These are phyloP conservation scores for Drosophila repleta DNA, from an alignment of 1,140 invertebrate species.

Conservation along the genomic window DNA sequence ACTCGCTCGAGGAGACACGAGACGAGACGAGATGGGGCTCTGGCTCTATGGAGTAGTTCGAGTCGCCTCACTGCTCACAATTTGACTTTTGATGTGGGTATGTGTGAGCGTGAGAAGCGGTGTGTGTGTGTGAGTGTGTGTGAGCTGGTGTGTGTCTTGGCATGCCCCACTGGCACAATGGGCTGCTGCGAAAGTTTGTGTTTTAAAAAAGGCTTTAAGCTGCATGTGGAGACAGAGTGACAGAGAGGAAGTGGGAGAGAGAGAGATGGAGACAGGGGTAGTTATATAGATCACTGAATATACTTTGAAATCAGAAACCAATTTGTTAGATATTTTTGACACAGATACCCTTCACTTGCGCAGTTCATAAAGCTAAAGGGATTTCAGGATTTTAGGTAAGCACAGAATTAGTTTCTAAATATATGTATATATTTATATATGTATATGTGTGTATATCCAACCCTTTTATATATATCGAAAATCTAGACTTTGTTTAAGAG, in stretches of 20 bases:
- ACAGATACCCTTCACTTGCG: neutral
- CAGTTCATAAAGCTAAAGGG: too few relatives aligned
- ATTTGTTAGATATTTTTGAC: neutral
- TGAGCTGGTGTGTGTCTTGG: conserved; percentile 20
- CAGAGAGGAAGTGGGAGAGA: neutral
- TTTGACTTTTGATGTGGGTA: conserved; percentile 75
- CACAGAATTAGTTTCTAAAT: neutral
- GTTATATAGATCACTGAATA: neutral
- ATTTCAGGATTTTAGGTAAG: too few relatives aligned
- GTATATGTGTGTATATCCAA: too few relatives aligned
- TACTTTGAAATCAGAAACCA: neutral
- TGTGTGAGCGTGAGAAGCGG: neutral
- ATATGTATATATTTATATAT: too few relatives aligned
- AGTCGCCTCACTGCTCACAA: conserved; percentile 58
- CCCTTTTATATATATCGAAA: too few relatives aligned
- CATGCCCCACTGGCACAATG: conserved; percentile 56
- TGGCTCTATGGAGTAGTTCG: conserved; percentile 46
- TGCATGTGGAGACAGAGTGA: neutral
- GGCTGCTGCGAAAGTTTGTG: conserved; percentile 43
- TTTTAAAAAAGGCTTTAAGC: conserved; percentile 40
- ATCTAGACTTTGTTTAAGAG: too few relatives aligned
- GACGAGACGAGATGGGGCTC: conserved; percentile 1
- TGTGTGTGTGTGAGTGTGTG: conserved; percentile 8
- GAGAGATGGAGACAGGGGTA: too few relatives aligned
- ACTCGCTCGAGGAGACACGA: conserved; percentile 26